A percentile compares a stretch with the other conserved stretches of the same genome.
phyloP scores from a whole-genome alignment of 2,797 vertebrate species.

The Gambusia yucatana region DNA sequence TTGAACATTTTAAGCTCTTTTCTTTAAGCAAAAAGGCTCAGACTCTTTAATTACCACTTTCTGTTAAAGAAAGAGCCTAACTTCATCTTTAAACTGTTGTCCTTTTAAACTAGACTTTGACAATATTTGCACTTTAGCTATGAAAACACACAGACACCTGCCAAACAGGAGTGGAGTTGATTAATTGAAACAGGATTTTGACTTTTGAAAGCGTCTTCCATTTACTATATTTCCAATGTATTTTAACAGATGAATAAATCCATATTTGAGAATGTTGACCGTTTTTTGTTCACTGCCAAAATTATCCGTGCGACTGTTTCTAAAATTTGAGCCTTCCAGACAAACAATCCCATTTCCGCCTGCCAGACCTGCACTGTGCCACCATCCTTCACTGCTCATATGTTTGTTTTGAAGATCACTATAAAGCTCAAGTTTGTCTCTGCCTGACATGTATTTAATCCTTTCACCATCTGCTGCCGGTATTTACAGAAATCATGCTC shows the following conservation, averaged over 20 bases:
- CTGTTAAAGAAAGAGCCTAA: neutral
- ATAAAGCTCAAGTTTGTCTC: slow-evolving; percentile 37
- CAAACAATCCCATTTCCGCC: slow-evolving; percentile 1
- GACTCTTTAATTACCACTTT: neutral
- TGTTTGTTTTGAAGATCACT: slow-evolving; percentile 48
- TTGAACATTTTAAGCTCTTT: neutral
- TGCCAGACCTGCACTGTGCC: slow-evolving; percentile 35
- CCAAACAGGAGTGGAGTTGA: neutral
- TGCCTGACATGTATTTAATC: slow-evolving; percentile 26
- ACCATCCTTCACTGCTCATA: slow-evolving; percentile 29
- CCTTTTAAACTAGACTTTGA: neutral
- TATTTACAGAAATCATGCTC: slow-evolving; percentile 22
- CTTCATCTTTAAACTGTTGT: neutral
- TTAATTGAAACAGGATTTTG: neutral
- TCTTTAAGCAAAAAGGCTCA: neutral
- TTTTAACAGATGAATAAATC: slow-evolving; percentile 13
- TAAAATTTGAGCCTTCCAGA: slow-evolving; percentile 9
- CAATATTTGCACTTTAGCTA: neutral
- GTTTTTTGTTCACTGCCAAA: slow-evolving; percentile 9
- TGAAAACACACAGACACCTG: neutral
- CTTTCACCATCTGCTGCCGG: slow-evolving; percentile 44
- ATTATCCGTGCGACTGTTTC: neutral
- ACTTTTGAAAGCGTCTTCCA: neutral
- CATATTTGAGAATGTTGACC: neutral
- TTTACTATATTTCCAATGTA: neutral